Percentiles rank a stretch among this genome's conserved stretches.
phyloP scores from a whole-genome alignment of 2,113 vertebrate genomes.

The Rhynchomys soricoides region DNA sequence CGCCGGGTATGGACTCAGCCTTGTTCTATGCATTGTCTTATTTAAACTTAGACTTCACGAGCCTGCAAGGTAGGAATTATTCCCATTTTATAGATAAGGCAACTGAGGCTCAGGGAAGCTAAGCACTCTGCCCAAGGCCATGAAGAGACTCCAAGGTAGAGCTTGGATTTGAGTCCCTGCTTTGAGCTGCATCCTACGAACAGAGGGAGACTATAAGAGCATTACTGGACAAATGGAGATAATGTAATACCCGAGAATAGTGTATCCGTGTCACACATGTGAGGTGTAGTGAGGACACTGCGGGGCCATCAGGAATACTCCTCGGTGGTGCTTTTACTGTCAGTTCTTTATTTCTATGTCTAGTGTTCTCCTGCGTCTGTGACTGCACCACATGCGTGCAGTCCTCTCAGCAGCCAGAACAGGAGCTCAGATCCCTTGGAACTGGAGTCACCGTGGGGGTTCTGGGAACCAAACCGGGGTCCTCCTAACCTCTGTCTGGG shows the following conservation, averaged over 20 bases:
- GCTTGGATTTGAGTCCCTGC: background rate
- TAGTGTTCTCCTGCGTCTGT: background rate
- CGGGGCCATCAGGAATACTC: background rate
- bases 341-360: background rate
- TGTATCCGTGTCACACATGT: background rate
- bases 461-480: background rate
- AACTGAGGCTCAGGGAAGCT: background rate
- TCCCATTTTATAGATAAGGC: conserved; percentile 9
- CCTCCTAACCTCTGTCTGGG: background rate
- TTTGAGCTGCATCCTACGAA: background rate
- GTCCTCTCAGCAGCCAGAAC: background rate
- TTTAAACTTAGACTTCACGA: background rate
- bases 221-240: background rate
- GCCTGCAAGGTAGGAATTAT: conserved; percentile 22
- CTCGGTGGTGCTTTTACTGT: background rate
- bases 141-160: background rate
- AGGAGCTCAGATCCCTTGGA: background rate
- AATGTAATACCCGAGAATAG: background rate
- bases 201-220: background rate
- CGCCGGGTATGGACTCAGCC: background rate
- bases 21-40: background rate
- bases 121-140: background rate
- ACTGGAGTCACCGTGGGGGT: background rate
- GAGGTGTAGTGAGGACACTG: background rate
- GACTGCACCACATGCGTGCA: background rate